A percentile compares a stretch with the other conserved stretches of the same genome.
phyloP scores from a whole-genome alignment of 2,113 vertebrate genomes.

The Erythrolamprus reginae region DNA sequence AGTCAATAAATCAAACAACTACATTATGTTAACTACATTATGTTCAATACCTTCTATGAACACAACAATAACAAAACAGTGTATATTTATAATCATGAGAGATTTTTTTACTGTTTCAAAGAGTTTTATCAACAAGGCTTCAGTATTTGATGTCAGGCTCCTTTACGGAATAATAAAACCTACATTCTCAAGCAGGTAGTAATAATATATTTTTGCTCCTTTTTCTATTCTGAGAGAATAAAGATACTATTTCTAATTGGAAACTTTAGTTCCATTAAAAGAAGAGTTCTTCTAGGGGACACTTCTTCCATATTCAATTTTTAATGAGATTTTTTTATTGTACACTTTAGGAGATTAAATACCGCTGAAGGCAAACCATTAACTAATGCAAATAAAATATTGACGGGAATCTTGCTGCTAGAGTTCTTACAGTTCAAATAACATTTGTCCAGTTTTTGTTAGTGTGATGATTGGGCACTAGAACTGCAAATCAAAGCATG shows the following conservation, averaged over 20 bases:
- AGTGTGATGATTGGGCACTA: not conserved
- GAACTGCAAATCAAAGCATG: not conserved
- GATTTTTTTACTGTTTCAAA: not conserved
- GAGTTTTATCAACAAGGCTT: not conserved
- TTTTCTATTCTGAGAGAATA: slow-evolving; percentile 3
- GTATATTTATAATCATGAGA: not conserved
- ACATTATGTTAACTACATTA: not conserved
- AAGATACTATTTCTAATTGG: slow-evolving; percentile 18
- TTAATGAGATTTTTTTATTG: slow-evolving; percentile 32
- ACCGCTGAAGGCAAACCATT: slow-evolving; percentile 4
- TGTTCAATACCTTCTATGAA: not conserved
- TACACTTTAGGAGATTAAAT: not conserved
- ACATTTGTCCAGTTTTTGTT: not conserved
- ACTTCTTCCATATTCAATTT: slow-evolving; percentile 15
- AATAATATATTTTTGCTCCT: not conserved
- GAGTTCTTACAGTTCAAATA: not conserved
- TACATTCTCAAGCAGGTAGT: not conserved
- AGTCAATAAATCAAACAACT: not conserved
- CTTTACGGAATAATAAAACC: not conserved
- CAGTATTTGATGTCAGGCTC: not conserved
- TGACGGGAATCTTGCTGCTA: not conserved
- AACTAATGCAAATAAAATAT: slow-evolving; percentile 26
- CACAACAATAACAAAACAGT: not conserved
- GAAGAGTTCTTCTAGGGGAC: not conserved
- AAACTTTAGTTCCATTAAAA: slow-evolving; percentile 1